A percentile compares a stretch with the other conserved stretches of the same genome.
Evolutionary conservation across 2,888 invertebrate species (phyloP).

Genomic region (Notodonta dromedarius): DNA sequence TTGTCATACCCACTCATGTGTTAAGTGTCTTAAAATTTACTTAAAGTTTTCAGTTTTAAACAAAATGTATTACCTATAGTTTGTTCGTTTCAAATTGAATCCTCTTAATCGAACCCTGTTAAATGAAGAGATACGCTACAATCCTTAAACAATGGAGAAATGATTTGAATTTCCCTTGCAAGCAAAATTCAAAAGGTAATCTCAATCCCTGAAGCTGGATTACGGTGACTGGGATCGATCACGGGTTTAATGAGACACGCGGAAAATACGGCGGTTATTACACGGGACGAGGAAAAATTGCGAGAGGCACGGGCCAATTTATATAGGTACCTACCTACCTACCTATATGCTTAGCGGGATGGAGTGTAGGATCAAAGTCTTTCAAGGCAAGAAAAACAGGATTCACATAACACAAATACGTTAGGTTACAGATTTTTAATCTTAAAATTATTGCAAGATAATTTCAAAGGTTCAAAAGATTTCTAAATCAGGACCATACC

Average conservation of each 20-base stretch:
- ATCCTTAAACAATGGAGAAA: not conserved
- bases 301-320: conserved; percentile 19
- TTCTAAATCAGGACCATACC: too few species aligned
- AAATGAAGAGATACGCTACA: not conserved
- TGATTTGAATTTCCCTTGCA: conserved; percentile 2
- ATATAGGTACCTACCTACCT: conserved; percentile 11
- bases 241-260: conserved; percentile 32
- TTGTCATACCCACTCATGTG: too few species aligned
- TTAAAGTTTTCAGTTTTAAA: too few species aligned
- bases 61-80: too few species aligned
- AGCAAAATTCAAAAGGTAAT: not conserved
- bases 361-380: not conserved
- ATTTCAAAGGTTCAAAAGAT: too few species aligned
- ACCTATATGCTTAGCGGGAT: not conserved
- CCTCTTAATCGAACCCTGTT: too few species aligned
- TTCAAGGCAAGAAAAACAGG: not conserved
- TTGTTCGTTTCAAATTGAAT: too few species aligned
- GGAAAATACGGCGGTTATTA: conserved; percentile 30
- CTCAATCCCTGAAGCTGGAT: conserved; percentile 16
- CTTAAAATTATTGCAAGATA: too few species aligned
- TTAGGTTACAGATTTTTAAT: too few species aligned
- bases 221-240: conserved; percentile 27
- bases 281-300: conserved; percentile 39
- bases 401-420: not conserved
- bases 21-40: too few species aligned